Conservation (phyloP, 2,797 vertebrate genomes). For the Chelon auratus region DNA sequence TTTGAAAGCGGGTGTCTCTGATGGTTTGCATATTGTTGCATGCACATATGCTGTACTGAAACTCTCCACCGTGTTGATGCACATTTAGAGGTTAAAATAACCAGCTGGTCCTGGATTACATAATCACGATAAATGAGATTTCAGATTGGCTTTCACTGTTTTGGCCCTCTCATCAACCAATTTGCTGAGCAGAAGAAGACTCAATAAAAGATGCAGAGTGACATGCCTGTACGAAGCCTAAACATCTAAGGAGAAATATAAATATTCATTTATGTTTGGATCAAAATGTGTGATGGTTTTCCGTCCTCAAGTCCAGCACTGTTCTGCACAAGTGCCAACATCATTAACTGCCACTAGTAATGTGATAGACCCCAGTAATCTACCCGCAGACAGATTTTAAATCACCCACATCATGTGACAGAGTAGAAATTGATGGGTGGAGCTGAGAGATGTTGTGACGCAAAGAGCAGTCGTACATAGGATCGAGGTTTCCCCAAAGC, state of each 20-base stretch:
- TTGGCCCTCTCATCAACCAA: not conserved
- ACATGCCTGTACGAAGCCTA: slow-evolving; percentile 9
- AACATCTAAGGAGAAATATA: slow-evolving; percentile 11
- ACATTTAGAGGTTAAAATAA: slow-evolving; percentile 26
- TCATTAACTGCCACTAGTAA: slow-evolving; percentile 34
- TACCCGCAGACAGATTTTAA: slow-evolving; percentile 45
- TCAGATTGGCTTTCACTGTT: slow-evolving; percentile 33
- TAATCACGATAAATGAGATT: slow-evolving; percentile 12
- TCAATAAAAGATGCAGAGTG: slow-evolving; percentile 19
- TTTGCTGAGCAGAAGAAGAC: slow-evolving; percentile 24
- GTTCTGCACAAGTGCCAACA: not conserved
- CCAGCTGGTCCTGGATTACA: slow-evolving; percentile 44
- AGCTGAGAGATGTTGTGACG: slow-evolving; percentile 17
- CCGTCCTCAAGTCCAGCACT: not conserved
- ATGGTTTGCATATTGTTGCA: not conserved
- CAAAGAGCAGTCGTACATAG: slow-evolving; percentile 7
- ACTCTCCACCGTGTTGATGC: slow-evolving; percentile 3
- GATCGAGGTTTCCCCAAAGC: slow-evolving; percentile 20
- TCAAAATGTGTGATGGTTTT: not conserved
- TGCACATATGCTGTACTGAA: not conserved
- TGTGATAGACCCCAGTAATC: slow-evolving; percentile 49
- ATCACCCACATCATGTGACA: slow-evolving; percentile 58
- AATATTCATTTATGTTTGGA: not conserved
- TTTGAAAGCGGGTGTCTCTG: not conserved
- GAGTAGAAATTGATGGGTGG: slow-evolving; percentile 11